phyloP scores from a whole-genome alignment of 2,888 invertebrate genomes.

The Lomographa bimaculata region DNA sequence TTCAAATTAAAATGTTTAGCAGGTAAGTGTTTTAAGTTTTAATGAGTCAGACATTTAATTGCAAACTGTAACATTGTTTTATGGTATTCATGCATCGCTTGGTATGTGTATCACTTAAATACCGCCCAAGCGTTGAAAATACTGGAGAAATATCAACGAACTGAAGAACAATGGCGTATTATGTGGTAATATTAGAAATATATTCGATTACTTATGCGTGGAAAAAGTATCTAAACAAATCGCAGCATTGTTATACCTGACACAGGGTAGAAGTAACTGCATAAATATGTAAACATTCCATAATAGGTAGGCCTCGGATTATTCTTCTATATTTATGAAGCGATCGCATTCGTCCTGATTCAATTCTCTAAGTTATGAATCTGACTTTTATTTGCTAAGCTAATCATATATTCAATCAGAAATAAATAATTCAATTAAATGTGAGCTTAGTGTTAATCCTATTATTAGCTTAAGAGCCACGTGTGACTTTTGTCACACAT shows the following conservation, averaged over 20 bases:
- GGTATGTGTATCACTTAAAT: constrained; percentile 72
- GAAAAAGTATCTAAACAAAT: constrained; percentile 82
- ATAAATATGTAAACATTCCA: constrained; percentile 45
- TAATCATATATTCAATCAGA: constrained; percentile 12
- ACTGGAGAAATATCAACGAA: constrained; percentile 76
- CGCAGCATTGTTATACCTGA: constrained; percentile 74
- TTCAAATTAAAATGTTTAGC: constrained; percentile 9
- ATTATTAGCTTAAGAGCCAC: constrained; percentile 39
- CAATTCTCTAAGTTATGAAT: constrained; percentile 27
- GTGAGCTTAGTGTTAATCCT: constrained; percentile 15
- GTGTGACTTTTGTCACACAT: constrained; percentile 54
- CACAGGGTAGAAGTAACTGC: constrained; percentile 56
- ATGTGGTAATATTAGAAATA: constrained; percentile 83
- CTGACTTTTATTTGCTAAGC: constrained; percentile 21
- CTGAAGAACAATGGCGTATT: constrained; percentile 81
- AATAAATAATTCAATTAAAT: constrained; percentile 5
- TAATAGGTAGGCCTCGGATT: constrained; percentile 36
- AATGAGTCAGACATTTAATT: constrained; percentile 55
- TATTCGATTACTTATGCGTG: constrained; percentile 77
- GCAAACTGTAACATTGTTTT: constrained; percentile 59
- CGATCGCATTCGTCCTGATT: constrained; percentile 29
- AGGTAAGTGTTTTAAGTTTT: constrained; percentile 34
- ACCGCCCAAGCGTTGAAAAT: constrained; percentile 71
- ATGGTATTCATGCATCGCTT: constrained; percentile 67
- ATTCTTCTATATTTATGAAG: constrained; percentile 39